A percentile compares a stretch with the other conserved stretches of the same genome.
Conservation (phyloP, 2,113 vertebrate species). For the Sinocyclocheilus maitianheensis region DNA sequence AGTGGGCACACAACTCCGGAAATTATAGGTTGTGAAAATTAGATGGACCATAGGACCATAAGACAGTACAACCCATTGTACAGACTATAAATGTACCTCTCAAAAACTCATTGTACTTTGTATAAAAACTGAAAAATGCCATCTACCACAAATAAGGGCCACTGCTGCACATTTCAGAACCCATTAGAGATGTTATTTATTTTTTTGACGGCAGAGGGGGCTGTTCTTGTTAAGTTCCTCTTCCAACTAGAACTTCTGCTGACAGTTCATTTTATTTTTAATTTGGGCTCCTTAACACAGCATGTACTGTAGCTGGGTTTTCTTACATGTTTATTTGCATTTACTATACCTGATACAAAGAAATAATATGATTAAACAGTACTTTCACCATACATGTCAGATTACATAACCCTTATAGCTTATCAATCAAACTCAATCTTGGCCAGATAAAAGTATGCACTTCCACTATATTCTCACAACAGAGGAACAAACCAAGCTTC, state of each 20-base stretch:
- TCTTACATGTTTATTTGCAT: not conserved
- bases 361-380: not conserved
- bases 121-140: not conserved
- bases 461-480: not conserved
- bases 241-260: not conserved
- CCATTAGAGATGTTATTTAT: not conserved
- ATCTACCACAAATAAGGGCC: not conserved
- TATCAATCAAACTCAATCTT: not conserved
- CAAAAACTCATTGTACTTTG: not conserved
- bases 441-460: not conserved
- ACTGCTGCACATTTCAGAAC: not conserved
- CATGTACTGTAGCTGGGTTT: not conserved
- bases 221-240: not conserved
- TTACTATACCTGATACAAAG: not conserved
- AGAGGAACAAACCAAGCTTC: not conserved
- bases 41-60: not conserved
- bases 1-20: not conserved
- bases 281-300: not conserved
- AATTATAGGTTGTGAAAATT: not conserved
- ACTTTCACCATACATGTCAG: not conserved
- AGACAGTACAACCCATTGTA: not conserved
- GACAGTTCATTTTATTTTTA: not conserved
- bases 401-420: not conserved
- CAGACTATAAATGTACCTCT: not conserved
- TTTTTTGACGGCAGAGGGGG: conserved; percentile 6